Conservation (phyloP, 30 jellyfish, hydroid and myxozoan genomes). For the Catostylus mosaicus region DNA sequence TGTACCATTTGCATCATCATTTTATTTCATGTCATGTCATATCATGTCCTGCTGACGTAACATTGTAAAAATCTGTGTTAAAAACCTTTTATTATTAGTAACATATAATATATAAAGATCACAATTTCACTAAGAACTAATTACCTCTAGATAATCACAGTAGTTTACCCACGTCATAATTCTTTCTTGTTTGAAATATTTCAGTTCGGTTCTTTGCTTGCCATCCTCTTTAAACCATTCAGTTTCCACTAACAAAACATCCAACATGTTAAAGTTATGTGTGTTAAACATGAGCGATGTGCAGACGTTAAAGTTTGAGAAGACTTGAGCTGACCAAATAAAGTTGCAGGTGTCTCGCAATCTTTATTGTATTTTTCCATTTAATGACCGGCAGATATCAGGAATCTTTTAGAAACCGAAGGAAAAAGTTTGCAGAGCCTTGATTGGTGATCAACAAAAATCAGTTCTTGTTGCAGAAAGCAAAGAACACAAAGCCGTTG, state of each 20-base stretch:
- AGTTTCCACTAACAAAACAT: conserved; percentile 47
- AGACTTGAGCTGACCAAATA: not conserved
- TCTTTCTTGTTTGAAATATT: conserved; percentile 44
- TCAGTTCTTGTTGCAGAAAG: too few species aligned
- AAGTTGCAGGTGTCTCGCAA: not conserved
- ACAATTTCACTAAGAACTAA: not conserved
- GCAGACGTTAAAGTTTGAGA: not conserved
- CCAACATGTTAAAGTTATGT: not conserved
- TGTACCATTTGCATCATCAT: too few species aligned
- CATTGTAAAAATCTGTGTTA: too few species aligned
- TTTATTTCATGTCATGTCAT: too few species aligned
- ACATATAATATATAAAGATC: not conserved
- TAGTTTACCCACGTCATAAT: conserved; percentile 40
- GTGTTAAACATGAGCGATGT: not conserved
- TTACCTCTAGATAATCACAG: conserved; percentile 65
- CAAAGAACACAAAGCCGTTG: too few species aligned
- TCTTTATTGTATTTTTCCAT: too few species aligned
- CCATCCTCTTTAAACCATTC: conserved; percentile 51
- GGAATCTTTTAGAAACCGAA: too few species aligned
- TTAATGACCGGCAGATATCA: too few species aligned
- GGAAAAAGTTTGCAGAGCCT: too few species aligned
- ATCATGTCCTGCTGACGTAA: too few species aligned
- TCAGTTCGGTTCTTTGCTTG: conserved; percentile 7
- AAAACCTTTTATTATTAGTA: too few species aligned
- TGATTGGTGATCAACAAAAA: too few species aligned